These are phyloP conservation scores for Eufriesea mexicana DNA, from an alignment of 1,140 invertebrate species.

Conservation along the genomic window DNA sequence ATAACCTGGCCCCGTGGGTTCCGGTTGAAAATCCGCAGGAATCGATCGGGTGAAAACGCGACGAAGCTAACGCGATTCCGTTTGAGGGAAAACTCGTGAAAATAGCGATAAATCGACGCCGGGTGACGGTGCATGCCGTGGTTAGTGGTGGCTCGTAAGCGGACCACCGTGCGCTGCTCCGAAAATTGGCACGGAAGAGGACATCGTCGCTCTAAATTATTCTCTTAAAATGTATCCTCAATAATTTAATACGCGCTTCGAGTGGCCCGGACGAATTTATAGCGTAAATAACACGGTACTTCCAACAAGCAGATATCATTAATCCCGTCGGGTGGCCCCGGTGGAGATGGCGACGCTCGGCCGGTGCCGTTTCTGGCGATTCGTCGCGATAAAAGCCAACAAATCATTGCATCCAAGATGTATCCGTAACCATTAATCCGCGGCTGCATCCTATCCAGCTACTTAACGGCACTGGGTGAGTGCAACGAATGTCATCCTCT, in stretches of 20 bases:
- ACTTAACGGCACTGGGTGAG: slow-evolving; percentile 64
- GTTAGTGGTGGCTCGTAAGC: background rate
- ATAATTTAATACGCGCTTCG: slow-evolving; percentile 51
- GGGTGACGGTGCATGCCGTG: background rate
- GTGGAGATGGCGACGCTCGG: background rate
- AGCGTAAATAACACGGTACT: slow-evolving; percentile 52
- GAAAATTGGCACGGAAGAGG: slow-evolving; percentile 51
- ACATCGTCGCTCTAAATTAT: slow-evolving; percentile 41
- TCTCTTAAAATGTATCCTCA: slow-evolving; percentile 40
- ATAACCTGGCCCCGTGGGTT: background rate
- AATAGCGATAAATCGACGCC: slow-evolving; percentile 26
- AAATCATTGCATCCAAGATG: slow-evolving; percentile 35
- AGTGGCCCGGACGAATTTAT: slow-evolving; percentile 34
- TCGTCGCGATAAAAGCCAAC: slow-evolving; percentile 47
- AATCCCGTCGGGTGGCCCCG: background rate
- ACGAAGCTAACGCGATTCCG: background rate
- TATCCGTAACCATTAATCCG: slow-evolving; percentile 52
- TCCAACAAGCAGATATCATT: slow-evolving; percentile 39
- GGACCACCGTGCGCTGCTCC: too few relatives aligned
- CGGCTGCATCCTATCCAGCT: slow-evolving; percentile 53
- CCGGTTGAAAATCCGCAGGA: background rate
- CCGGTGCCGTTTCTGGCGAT: slow-evolving; percentile 5
- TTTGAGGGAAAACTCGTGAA: background rate
- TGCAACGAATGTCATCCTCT: slow-evolving; percentile 76
- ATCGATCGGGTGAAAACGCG: slow-evolving; percentile 5